Conservation (phyloP, 2,797 vertebrate genomes). For the Notamacropus eugenii region DNA sequence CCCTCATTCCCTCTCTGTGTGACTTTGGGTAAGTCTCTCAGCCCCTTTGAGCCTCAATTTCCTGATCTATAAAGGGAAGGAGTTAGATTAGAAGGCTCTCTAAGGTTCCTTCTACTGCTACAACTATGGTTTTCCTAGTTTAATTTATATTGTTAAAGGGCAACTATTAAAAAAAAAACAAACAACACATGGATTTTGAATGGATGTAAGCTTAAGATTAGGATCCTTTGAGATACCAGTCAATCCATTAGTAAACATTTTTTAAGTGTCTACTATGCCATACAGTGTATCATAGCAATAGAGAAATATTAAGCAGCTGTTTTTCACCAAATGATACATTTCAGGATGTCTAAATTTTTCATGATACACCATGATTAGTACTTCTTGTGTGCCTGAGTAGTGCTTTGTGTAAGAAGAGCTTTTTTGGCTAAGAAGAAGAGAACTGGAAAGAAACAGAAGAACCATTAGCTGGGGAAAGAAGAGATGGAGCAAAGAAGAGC, state of each 20-base stretch:
- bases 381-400: neutral
- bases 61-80: neutral
- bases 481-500: neutral
- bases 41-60: neutral
- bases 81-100: neutral
- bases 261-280: neutral
- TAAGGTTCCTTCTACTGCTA: neutral
- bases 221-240: neutral
- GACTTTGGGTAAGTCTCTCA: neutral
- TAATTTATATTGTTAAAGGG: neutral
- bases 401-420: neutral
- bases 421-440: neutral
- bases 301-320: neutral
- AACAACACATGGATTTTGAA: neutral
- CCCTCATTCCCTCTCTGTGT: neutral
- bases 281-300: neutral
- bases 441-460: neutral
- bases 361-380: neutral
- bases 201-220: neutral
- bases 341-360: neutral
- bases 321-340: neutral
- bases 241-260: neutral
- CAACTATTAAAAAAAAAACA: neutral
- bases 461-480: neutral
- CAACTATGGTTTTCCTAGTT: neutral